A percentile compares a stretch with the other conserved stretches of the same genome.
Conservation (phyloP, 53 echinoderm and acorn worm genomes). For the Actinopyga echinites region DNA sequence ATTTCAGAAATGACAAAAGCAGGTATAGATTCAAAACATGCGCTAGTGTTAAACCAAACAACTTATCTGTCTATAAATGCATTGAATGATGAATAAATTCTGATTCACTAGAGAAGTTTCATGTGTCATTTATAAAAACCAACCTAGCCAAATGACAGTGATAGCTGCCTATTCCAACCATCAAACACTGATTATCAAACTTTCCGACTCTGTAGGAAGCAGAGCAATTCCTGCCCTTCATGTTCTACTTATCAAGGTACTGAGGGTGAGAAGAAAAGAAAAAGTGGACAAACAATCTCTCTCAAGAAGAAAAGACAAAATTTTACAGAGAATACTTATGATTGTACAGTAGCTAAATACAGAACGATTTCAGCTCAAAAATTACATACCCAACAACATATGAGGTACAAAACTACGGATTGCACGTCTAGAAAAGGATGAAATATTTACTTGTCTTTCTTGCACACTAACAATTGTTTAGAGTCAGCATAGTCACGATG, state of each 20-base stretch:
- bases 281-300: background rate
- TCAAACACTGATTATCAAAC: too few relatives aligned
- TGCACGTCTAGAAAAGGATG: slow-evolving; percentile 26
- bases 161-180: too few relatives aligned
- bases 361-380: slow-evolving; percentile 34
- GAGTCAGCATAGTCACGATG: slow-evolving; percentile 2
- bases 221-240: background rate
- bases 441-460: slow-evolving; percentile 24
- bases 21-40: too few relatives aligned
- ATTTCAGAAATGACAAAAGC: too few relatives aligned
- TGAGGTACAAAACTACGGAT: slow-evolving; percentile 31
- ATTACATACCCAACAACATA: slow-evolving; percentile 38
- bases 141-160: too few relatives aligned
- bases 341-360: slow-evolving; percentile 33
- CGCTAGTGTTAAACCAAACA: too few relatives aligned
- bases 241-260: slow-evolving; percentile 26
- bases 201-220: too few relatives aligned
- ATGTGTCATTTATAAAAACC: too few relatives aligned
- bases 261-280: background rate
- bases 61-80: too few relatives aligned
- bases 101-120: too few relatives aligned
- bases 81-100: too few relatives aligned
- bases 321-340: slow-evolving; percentile 36
- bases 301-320: background rate
- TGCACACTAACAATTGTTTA: slow-evolving; percentile 32